A percentile compares a stretch with the other conserved stretches of the same genome.
These are phyloP conservation scores for Pararge aegeria DNA, from an alignment of 1,140 invertebrate species.

Conservation along the genomic window DNA sequence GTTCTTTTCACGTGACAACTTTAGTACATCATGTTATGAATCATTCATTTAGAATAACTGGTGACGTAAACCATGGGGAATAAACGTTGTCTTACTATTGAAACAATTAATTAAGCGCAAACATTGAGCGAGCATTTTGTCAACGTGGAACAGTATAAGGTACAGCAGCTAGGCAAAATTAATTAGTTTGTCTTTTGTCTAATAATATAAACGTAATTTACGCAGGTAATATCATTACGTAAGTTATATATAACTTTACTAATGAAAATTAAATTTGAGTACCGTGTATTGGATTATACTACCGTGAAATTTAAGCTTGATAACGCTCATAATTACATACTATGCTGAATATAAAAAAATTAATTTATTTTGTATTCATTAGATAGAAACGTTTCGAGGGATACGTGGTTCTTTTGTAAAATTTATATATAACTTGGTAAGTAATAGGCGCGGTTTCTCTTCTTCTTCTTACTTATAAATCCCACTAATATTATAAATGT, in stretches of 20 bases:
- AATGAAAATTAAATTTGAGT: background rate
- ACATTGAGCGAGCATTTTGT: conserved; percentile 32
- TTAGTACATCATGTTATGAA: conserved; percentile 24
- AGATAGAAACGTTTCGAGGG: too few relatives aligned
- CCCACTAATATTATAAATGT: too few relatives aligned
- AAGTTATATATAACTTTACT: conserved; percentile 3
- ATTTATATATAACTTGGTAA: too few relatives aligned
- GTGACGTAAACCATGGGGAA: conserved; percentile 26
- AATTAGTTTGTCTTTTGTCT: conserved; percentile 1
- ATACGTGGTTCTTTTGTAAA: too few relatives aligned
- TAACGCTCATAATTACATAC: background rate
- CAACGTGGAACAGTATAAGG: conserved; percentile 25
- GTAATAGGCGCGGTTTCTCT: too few relatives aligned
- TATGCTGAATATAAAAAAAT: too few relatives aligned
- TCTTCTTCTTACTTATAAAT: too few relatives aligned
- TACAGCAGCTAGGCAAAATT: conserved; percentile 11
- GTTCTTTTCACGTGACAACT: background rate
- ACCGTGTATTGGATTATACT: background rate
- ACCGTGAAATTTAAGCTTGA: background rate
- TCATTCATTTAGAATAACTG: conserved; percentile 36
- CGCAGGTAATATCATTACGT: background rate
- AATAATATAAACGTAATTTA: background rate
- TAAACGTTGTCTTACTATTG: conserved; percentile 43
- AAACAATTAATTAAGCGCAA: conserved; percentile 56
- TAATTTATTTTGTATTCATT: too few relatives aligned